These are phyloP conservation scores for Orientallactaga bullata DNA, from an alignment of 2,113 vertebrate genomes.

Conservation along the genomic window DNA sequence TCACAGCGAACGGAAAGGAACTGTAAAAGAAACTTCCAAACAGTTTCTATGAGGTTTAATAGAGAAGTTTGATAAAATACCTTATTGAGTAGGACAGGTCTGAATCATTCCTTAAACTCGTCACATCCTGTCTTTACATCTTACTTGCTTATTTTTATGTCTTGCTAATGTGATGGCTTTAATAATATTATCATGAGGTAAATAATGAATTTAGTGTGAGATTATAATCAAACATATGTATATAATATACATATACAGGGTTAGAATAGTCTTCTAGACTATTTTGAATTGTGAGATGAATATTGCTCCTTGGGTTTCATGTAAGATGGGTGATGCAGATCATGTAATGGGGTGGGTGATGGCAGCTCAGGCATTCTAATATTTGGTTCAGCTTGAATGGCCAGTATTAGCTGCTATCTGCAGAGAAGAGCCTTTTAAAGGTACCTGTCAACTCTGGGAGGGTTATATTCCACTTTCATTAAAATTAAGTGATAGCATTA, in stretches of 20 bases:
- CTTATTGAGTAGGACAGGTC: background rate
- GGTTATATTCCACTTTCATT: conserved; percentile 5
- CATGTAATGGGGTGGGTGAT: background rate
- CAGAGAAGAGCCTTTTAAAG: conserved; percentile 43
- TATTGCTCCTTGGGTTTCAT: background rate
- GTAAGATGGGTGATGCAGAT: background rate
- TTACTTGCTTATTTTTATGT: background rate
- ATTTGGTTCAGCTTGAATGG: background rate
- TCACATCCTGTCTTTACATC: background rate
- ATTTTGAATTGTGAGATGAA: conserved; percentile 15
- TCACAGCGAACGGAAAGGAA: background rate
- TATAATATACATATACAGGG: background rate
- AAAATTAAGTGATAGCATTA: conserved; percentile 34
- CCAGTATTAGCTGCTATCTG: background rate
- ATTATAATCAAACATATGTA: conserved; percentile 15
- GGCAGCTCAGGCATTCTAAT: conserved; percentile 5
- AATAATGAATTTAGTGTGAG: background rate
- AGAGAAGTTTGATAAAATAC: conserved; percentile 18
- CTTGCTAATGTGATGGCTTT: conserved; percentile 18
- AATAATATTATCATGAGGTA: background rate
- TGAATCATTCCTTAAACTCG: background rate
- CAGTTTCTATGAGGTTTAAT: conserved; percentile 12
- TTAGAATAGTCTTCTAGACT: conserved; percentile 28
- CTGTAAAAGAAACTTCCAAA: conserved; percentile 3
- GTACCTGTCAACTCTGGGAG: background rate